Conservation (phyloP, 2,113 vertebrate species). For the Poecilia latipinna region DNA sequence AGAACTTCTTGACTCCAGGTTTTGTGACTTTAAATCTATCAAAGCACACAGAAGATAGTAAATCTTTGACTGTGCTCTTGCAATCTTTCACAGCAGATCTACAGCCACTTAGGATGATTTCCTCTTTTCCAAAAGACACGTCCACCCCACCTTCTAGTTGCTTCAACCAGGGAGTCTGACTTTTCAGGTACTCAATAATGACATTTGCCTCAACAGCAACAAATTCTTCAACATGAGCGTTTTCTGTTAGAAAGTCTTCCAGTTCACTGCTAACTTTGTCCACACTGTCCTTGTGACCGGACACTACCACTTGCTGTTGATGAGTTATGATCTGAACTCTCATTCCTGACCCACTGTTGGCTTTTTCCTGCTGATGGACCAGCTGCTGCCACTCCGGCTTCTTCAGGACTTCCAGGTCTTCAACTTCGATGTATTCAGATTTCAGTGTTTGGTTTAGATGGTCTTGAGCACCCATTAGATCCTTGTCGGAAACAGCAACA, state of each 20-base stretch:
- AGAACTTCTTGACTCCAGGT: slow-evolving; percentile 82
- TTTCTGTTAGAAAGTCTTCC: slow-evolving; percentile 76
- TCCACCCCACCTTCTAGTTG: slow-evolving; percentile 55
- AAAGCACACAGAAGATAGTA: slow-evolving; percentile 62
- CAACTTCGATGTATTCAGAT: slow-evolving; percentile 65
- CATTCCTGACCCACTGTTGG: slow-evolving; percentile 44
- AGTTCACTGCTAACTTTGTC: slow-evolving; percentile 59
- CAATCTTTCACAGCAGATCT: slow-evolving; percentile 67
- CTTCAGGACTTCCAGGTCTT: slow-evolving; percentile 68
- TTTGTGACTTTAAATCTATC: slow-evolving; percentile 65
- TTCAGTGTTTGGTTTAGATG: slow-evolving; percentile 72
- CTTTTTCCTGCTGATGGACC: slow-evolving; percentile 40
- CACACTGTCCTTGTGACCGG: slow-evolving; percentile 76
- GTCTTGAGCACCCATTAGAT: slow-evolving; percentile 77
- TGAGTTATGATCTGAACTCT: slow-evolving; percentile 57
- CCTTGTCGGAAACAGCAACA: slow-evolving; percentile 59
- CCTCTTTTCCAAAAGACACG: slow-evolving; percentile 66
- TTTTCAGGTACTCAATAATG: slow-evolving; percentile 75
- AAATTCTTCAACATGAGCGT: slow-evolving; percentile 68
- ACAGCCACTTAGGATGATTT: slow-evolving; percentile 79
- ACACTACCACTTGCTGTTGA: slow-evolving; percentile 72
- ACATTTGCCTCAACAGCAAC: slow-evolving; percentile 51
- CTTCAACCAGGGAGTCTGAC: slow-evolving; percentile 41
- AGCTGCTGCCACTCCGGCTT: slow-evolving; percentile 77
- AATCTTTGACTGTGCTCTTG: slow-evolving; percentile 35